Base-by-base conservation (phyloP, 2,888 invertebrate species). In the Coremacera marginata region DNA sequence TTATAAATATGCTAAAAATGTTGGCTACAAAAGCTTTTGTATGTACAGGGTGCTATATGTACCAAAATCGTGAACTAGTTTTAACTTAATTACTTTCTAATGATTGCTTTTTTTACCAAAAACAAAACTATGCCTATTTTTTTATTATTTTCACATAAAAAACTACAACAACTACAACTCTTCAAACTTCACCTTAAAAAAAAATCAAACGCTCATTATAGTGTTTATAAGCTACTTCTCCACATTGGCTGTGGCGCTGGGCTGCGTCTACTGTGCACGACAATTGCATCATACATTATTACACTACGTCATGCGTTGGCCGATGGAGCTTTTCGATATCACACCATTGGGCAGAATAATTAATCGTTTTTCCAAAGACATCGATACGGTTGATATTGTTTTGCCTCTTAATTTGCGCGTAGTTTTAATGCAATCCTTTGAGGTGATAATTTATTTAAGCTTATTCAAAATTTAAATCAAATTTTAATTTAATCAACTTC, bases 271-370 rank as follows among this genome's bases (percentile, higher is more conserved):
- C 81, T 94, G 95, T 81, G 93, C 95, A 83, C 89, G 86, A 82
- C 85, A 88, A 78, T 89, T 94, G 86, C 94, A 94, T 89, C 88
- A 89, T 75, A 84, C 89, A 44, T 90, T 95, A 86, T 89, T 95
- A 84, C 82, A 87, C 76, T 92, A 92, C 86, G 91, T 94, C 80
- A 86, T 95, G 84, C 91, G 92, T 86, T 91, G 92, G 84, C 94
- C 94, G 73, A 92, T 95, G 91, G 91, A 92, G 85, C 93, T 94
- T 90, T 95, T 94, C 90, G 95, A 95, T 89, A 93, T 92, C 83
- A 95, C 95, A 73, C 95, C 95, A 37, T 84, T 92, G 82, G 95
- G 95, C 86, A 91, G 95, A 83, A 92, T 95, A 84, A 91, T 95
- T 34, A 93, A 93, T 88, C 91, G 93, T 80, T 93, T 93, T 86